Evolutionary conservation across 2,113 vertebrate genomes (phyloP).

Genomic region (Saguinus midas): DNA sequence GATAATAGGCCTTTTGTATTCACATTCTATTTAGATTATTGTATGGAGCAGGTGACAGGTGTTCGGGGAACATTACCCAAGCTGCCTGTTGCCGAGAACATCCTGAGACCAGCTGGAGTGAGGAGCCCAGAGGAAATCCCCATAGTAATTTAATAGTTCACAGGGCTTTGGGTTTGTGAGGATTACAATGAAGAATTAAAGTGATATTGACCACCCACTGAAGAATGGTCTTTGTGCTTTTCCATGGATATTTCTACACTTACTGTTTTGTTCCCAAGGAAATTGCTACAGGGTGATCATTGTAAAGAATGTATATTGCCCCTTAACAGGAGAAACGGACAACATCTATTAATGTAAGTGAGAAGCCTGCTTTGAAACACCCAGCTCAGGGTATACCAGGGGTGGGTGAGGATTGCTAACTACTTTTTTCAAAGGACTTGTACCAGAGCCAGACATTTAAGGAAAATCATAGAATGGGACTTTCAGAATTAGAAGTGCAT

Average conservation of each 20-base stretch:
- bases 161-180: constrained; percentile 55
- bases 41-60: constrained; percentile 73
- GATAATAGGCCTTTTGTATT: constrained; percentile 69
- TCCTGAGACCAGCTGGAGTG: constrained; percentile 63
- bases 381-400: neutral
- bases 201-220: constrained; percentile 65
- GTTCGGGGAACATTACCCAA: constrained; percentile 63
- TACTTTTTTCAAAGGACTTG: constrained; percentile 12
- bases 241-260: neutral
- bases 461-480: neutral
- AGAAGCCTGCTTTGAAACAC: neutral
- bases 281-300: constrained; percentile 35
- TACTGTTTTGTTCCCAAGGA: constrained; percentile 47
- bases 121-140: constrained; percentile 68
- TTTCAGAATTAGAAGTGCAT: neutral
- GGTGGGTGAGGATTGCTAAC: neutral
- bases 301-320: neutral
- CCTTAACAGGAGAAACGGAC: neutral
- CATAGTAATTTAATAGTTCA: constrained; percentile 65
- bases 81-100: constrained; percentile 54
- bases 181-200: constrained; percentile 60
- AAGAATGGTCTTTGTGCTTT: constrained; percentile 49
- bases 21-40: constrained; percentile 64
- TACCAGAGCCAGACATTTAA: neutral
- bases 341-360: neutral